Evolutionary conservation across 1,140 invertebrate species (phyloP), one percentile per base, ranked within the genome.

Genomic region (Caenorhabditis inopinata): DNA sequence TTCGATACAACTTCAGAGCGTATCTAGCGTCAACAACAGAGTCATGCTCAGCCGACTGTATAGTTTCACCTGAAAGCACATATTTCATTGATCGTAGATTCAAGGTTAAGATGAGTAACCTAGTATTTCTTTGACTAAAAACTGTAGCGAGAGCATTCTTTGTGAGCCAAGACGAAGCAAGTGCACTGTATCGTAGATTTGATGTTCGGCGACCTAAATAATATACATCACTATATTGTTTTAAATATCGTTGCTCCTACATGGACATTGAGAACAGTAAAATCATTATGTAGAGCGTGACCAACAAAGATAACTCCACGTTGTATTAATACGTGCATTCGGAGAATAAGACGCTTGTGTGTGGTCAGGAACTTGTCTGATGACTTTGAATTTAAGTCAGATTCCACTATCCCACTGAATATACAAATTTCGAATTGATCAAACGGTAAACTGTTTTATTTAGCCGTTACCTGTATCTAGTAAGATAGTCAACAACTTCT

Each of bases 261-360:
- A 74, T 94, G 92, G 76, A 96, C 91, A 90, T 96, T 96, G 82
- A 96, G 95, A 11, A 96, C 94, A 83, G 93, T 92, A 89, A 95
- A 95, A 90, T 96, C 95, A 90, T 96, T 96, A 89, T 94, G 94
- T 12, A 96, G 90, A 0, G 94, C 95, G 90, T 96, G 95, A 0
- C 95, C 95, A 21, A 96, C 94, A 91, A 96, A 96, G 83, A 93
- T 92, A 9, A 94, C 93, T 1, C 94, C 94, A 85, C 91, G 92
- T 88, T 96, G 94, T 18, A 95, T 92, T 32, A 96, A 89, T 89
- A 93, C 95, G 76, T 94, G 90, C 48, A 96, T 89, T 88, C 96
- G 95, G 81, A 93, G 91, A 89, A 96, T 96, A 25, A 94, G 94
- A 16, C 93, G 93, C 87, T 96, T 96, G 0, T 96, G 89, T 0